phyloP scores from a whole-genome alignment of 1,140 invertebrate species.

The Ctenoplectra terminalis region DNA sequence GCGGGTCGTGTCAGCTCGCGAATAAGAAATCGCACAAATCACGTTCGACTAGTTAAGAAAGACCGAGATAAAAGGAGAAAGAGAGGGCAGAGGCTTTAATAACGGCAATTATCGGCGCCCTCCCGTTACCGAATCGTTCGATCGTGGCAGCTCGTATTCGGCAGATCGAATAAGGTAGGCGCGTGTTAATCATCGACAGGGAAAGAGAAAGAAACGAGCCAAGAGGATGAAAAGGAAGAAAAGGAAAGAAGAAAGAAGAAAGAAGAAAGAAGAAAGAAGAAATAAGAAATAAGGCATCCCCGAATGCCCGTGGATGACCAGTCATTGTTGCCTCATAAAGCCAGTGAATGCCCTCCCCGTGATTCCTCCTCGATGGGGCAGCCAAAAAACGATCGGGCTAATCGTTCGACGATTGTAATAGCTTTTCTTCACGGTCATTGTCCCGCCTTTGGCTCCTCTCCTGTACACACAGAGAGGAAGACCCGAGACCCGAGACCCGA shows the following conservation, averaged over 20 bases:
- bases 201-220: conserved; percentile 31
- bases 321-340: conserved; percentile 75
- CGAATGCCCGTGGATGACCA: conserved; percentile 68
- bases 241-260: neutral
- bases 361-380: conserved; percentile 55
- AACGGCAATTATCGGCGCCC: conserved; percentile 62
- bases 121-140: conserved; percentile 62
- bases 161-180: conserved; percentile 63
- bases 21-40: conserved; percentile 35
- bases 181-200: conserved; percentile 68
- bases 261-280: neutral
- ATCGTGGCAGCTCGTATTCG: conserved; percentile 54
- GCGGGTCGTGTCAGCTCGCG: neutral
- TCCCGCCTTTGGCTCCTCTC: conserved; percentile 35
- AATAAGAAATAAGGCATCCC: conserved; percentile 21
- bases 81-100: conserved; percentile 30
- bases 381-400: conserved; percentile 72
- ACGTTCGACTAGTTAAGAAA: conserved; percentile 38
- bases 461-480: too few species aligned
- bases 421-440: conserved; percentile 73
- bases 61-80: neutral
- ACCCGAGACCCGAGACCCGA: too few species aligned
- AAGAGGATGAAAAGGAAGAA: conserved; percentile 23
- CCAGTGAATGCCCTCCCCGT: conserved; percentile 68
- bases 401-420: conserved; percentile 76